Evolutionary conservation across 1,140 invertebrate genomes (phyloP), one percentile per base, ranked within the genome.

Genomic region (Agrypnia vestita): DNA sequence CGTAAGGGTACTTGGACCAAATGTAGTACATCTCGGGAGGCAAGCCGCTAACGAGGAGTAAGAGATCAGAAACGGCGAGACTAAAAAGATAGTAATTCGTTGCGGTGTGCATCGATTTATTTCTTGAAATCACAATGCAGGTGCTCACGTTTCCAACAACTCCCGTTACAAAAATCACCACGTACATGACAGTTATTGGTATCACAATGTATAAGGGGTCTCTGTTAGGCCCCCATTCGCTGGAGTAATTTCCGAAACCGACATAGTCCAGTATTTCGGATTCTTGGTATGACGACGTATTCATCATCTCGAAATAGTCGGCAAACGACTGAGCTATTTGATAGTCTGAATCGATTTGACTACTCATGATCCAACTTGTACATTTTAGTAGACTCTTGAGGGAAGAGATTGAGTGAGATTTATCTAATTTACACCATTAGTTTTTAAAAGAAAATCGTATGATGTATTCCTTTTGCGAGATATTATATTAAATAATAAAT

Each of bases 81-180:
- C 95, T 97, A 88, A 98, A 98, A 56, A 98, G 90, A 85, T 98
- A 98, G 84, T 96, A 98, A 86, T 98, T 98, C 13, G 96, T 97
- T 0, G 96, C 95, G 0, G 95, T 97, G 85, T 97, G 96, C 95
- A 98, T 96, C 11, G 93, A 95, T 85, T 95, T 95, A 87, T 98
- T 98, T 81, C 94, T 91, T 19, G 94, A 91, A 69, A 99, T 98
- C 10, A 99, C 97, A 69, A 98, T 91, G 86, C 97, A 98, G 7
- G 97, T 98, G 85, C 94, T 94, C 8, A 98, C 89, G 86, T 99
- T 99, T 0, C 98, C 98, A 13, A 98, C 88, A 0, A 96, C 88
- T 1, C 97, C 97, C 1, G 93, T 94, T 0, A 98, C 83, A 83
- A 98, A 96, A 80, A 98, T 97, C 0, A 95, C 81, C 0, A 91